phyloP scores from a whole-genome alignment of 2,113 vertebrate species.

The Semnornis frantzii region DNA sequence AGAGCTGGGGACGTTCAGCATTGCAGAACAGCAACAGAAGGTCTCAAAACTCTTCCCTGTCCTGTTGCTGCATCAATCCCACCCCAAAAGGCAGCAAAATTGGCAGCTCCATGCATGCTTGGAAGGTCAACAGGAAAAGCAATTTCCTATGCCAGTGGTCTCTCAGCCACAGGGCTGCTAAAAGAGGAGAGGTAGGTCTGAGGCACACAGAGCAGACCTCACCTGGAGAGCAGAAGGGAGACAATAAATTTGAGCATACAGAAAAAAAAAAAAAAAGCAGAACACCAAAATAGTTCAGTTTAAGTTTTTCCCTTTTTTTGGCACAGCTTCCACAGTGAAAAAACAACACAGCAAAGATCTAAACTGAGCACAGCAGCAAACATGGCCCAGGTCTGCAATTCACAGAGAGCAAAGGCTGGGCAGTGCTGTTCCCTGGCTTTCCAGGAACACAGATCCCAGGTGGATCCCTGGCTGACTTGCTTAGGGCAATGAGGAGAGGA shows the following conservation, averaged over 20 bases:
- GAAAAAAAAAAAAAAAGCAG: background rate
- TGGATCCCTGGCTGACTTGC: background rate
- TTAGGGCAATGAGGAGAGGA: background rate
- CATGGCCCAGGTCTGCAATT: rapidly evolving
- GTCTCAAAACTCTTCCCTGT: background rate
- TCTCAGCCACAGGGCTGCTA: background rate
- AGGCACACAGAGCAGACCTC: background rate
- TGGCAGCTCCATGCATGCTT: background rate
- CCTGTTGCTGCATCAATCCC: background rate
- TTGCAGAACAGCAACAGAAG: background rate
- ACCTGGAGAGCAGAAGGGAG: background rate
- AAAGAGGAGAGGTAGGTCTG: background rate
- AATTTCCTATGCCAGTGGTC: constrained; percentile 8
- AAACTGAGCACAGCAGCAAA: background rate
- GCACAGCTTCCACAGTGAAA: background rate
- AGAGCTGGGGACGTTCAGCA: background rate
- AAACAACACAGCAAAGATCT: background rate
- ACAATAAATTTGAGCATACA: background rate
- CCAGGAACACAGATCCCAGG: background rate
- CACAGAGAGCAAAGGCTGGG: background rate
- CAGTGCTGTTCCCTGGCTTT: background rate
- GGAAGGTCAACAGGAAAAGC: constrained; percentile 35
- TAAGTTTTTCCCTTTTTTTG: background rate
- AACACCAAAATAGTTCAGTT: rapidly evolving
- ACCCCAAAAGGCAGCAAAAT: background rate